These are phyloP conservation scores for Zapus hudsonius DNA, from an alignment of 2,113 vertebrate genomes.

Conservation along the genomic window DNA sequence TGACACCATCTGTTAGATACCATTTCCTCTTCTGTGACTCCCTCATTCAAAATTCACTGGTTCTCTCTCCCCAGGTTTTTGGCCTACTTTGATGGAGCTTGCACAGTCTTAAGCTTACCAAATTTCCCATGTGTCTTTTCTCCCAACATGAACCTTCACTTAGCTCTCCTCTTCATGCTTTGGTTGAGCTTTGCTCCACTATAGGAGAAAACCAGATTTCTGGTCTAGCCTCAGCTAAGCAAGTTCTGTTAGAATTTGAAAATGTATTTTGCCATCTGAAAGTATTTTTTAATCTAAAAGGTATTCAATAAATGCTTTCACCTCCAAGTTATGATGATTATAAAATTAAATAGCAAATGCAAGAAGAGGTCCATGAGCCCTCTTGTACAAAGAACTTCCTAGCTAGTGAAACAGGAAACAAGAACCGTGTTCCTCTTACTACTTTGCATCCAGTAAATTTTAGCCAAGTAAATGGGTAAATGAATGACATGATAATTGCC, in stretches of 20 bases:
- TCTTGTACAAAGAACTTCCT: not conserved
- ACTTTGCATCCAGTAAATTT: not conserved
- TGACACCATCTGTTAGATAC: not conserved
- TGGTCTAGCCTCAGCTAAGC: not conserved
- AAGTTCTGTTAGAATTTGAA: not conserved
- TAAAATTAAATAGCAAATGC: constrained; percentile 42
- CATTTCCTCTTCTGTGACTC: not conserved
- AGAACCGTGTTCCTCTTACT: not conserved
- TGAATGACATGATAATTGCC: not conserved
- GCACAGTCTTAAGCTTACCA: not conserved
- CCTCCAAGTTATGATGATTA: not conserved
- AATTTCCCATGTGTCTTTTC: not conserved
- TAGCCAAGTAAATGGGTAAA: not conserved
- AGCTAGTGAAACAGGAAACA: not conserved
- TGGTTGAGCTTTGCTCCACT: not conserved
- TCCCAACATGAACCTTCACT: not conserved
- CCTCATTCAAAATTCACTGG: constrained; percentile 1
- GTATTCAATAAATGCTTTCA: constrained; percentile 2
- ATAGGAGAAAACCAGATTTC: not conserved
- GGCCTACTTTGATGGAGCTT: not conserved
- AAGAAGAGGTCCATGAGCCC: not conserved
- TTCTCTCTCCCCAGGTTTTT: not conserved
- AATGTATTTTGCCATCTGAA: not conserved
- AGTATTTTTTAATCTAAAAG: not conserved
- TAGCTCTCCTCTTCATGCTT: not conserved